Conservation (phyloP, 2,797 vertebrate species). For the Telmatherina bonti region DNA sequence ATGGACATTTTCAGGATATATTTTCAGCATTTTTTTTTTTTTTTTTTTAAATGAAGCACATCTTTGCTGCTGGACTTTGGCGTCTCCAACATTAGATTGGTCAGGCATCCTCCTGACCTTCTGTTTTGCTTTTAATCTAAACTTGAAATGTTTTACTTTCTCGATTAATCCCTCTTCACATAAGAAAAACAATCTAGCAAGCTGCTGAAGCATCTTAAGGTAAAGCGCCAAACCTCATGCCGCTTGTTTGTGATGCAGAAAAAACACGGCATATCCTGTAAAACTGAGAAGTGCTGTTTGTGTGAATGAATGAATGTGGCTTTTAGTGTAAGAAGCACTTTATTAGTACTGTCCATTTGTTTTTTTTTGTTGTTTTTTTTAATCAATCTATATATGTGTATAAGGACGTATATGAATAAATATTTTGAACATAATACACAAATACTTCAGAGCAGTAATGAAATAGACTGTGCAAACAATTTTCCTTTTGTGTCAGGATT, state of each 20-base stretch:
- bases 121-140: neutral
- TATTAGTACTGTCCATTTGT: neutral
- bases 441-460: too few relatives aligned
- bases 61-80: neutral
- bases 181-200: neutral
- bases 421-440: too few relatives aligned
- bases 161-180: neutral
- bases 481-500: neutral
- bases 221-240: neutral
- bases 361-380: neutral
- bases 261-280: neutral
- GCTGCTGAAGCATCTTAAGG: neutral
- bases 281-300: neutral
- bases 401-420: neutral
- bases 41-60: neutral
- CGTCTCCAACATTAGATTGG: neutral
- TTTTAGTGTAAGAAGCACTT: neutral
- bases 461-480: too few relatives aligned
- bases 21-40: neutral
- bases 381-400: too few relatives aligned
- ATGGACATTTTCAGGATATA: neutral
- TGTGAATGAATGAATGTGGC: neutral
- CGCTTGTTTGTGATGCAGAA: neutral
- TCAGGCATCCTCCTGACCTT: neutral
- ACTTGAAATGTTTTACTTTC: neutral